These are phyloP conservation scores for Epinephelus fuscoguttatus DNA, from an alignment of 2,113 vertebrate species.

Conservation along the genomic window DNA sequence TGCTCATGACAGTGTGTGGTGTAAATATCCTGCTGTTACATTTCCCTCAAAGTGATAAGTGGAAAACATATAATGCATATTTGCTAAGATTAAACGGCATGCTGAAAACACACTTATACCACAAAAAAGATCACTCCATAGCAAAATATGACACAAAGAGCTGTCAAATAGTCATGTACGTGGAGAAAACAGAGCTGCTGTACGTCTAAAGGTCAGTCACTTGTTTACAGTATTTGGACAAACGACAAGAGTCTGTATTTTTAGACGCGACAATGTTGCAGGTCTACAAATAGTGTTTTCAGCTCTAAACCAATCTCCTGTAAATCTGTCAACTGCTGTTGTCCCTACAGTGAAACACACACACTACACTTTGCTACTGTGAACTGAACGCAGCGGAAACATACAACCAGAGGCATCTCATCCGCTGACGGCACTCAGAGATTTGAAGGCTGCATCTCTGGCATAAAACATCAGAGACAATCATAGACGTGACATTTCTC, in stretches of 20 bases:
- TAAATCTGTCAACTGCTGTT: constrained; percentile 45
- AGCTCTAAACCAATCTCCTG: constrained; percentile 27
- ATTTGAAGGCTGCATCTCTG: constrained; percentile 38
- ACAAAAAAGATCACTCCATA: neutral
- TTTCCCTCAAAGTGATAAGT: constrained; percentile 48
- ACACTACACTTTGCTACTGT: constrained; percentile 1
- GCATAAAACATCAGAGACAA: constrained; percentile 47
- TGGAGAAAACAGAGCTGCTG: neutral
- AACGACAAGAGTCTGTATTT: neutral
- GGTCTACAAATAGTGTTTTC: constrained; percentile 17
- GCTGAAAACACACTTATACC: neutral
- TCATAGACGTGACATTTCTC: constrained; percentile 60
- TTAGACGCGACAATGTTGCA: neutral
- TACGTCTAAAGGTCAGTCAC: neutral
- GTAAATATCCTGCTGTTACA: constrained; percentile 74
- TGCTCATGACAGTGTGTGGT: constrained; percentile 66
- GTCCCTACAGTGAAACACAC: constrained; percentile 26
- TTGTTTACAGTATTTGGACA: neutral
- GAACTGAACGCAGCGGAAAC: constrained; percentile 33
- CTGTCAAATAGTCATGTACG: neutral
- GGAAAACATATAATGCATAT: constrained; percentile 44
- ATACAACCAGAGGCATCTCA: constrained; percentile 38
- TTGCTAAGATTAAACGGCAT: constrained; percentile 3
- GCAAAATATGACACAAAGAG: neutral
- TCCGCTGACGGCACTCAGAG: constrained; percentile 39